phyloP scores from a whole-genome alignment of 2,797 vertebrate genomes.

The Siniperca undulata region DNA sequence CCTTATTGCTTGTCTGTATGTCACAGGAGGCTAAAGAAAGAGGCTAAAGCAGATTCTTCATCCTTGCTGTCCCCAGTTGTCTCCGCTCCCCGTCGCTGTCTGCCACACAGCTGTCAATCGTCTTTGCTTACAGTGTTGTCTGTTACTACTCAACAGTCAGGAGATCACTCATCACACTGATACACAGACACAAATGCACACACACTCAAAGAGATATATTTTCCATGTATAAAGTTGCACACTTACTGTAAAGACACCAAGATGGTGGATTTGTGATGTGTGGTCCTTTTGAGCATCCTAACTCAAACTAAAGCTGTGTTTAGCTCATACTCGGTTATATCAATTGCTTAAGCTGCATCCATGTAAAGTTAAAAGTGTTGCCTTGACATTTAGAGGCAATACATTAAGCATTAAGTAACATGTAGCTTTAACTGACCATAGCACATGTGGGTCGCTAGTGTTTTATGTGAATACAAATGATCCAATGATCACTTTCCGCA shows the following conservation, averaged over 20 bases:
- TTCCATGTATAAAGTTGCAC: not conserved
- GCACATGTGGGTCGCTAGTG: no score
- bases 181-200: conserved; percentile 2
- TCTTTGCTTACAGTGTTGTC: conserved; percentile 33
- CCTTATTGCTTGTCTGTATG: conserved; percentile 55
- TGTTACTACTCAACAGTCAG: conserved; percentile 14
- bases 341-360: not conserved
- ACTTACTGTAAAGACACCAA: not conserved
- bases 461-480: not conserved
- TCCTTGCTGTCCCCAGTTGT: conserved; percentile 37
- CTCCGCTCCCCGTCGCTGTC: conserved; percentile 26
- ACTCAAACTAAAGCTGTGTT: conserved; percentile 1
- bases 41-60: conserved; percentile 53
- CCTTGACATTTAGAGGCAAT: conserved; percentile 10
- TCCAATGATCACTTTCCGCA: not conserved
- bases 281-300: not conserved
- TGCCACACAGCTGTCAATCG: conserved; percentile 62
- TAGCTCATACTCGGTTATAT: conserved; percentile 1
- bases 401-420: not conserved
- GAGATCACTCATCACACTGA: conserved; percentile 3
- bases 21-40: conserved; percentile 45
- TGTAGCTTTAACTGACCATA: not conserved
- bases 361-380: not conserved
- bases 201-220: not conserved
- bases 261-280: conserved; percentile 4